Evolutionary conservation across 2,113 vertebrate genomes (phyloP), one percentile per base, ranked within the genome.

Genomic region (Microcebus jonahi): DNA sequence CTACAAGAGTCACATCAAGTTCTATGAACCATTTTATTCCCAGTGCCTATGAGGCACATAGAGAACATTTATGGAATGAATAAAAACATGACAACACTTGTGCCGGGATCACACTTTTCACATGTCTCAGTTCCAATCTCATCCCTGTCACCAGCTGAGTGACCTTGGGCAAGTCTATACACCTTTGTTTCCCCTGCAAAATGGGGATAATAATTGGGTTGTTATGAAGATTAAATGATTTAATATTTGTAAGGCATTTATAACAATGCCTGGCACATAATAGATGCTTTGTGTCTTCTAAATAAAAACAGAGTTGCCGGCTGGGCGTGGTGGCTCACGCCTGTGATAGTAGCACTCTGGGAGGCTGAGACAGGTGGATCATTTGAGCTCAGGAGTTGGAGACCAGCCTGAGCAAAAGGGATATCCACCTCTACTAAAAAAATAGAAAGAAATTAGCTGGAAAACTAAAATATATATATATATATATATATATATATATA

Each of bases 231-330:
- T 48, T 90, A 73, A 92, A 61, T 55, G 34, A 88, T 21, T 68
- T 86, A 68, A 42, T 68, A 61, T 53, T 82, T 77, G 34, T 77
- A 90, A 92, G 73, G 21, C 50, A 76, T 73, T 88, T 84, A 68
- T 67, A 73, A 82, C 63, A 94, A 42, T n/a, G 20, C 12, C 71
- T 90, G 67, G 68, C 34, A 77, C 25, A 25, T 29, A 59, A 55
- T 42, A 85, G 55, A 81, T 71, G 18, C 14, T 94, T 73, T 84
- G 45, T 67, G 48, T 88, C 70, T 79, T 65, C 77, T 88, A 86
- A 96, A 39, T 61, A 89, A 92, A 96, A 93, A 79, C 17, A 73
- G 73, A 92, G 94, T 53, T 53, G 50, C 50, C 13, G 50, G 50
- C 48, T 11, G 48, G 48, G 48, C 10, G 2, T 48, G 48, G 48